These are phyloP conservation scores for Limnephilus rhombicus DNA, from an alignment of 2,888 invertebrate genomes.

Conservation along the genomic window DNA sequence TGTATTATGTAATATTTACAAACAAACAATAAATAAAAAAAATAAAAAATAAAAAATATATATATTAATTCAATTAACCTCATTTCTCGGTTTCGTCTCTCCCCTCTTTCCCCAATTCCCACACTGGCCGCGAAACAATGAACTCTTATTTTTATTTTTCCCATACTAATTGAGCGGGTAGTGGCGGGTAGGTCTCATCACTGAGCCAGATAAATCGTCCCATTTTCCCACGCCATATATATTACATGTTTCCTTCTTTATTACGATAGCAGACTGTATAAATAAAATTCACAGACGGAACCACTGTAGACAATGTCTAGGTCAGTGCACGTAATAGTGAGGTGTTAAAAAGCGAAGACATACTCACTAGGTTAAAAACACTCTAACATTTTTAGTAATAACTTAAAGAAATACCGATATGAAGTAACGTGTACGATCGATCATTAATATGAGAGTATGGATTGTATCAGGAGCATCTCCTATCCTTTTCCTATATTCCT, in stretches of 20 bases:
- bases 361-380: not conserved
- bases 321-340: conserved; percentile 50
- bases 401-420: too few species aligned
- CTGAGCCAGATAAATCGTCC: conserved; percentile 17
- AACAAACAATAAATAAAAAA: too few species aligned
- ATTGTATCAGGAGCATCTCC: too few species aligned
- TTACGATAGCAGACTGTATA: conserved; percentile 13
- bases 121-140: not conserved
- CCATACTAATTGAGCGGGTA: conserved; percentile 36
- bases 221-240: conserved; percentile 49
- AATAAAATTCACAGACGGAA: not conserved
- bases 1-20: too few species aligned
- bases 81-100: not conserved
- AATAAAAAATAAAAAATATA: too few species aligned
- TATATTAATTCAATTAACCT: not conserved
- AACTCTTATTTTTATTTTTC: conserved; percentile 34
- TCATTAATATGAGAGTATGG: too few species aligned
- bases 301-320: conserved; percentile 55
- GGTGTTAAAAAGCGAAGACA: not conserved
- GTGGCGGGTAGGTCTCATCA: conserved; percentile 11
- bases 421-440: too few species aligned
- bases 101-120: conserved; percentile 32
- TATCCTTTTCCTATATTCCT: too few species aligned
- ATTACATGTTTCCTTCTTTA: conserved; percentile 10
- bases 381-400: too few species aligned